phyloP scores from a whole-genome alignment of 1,140 invertebrate species.

The Calliopsis andreniformis region DNA sequence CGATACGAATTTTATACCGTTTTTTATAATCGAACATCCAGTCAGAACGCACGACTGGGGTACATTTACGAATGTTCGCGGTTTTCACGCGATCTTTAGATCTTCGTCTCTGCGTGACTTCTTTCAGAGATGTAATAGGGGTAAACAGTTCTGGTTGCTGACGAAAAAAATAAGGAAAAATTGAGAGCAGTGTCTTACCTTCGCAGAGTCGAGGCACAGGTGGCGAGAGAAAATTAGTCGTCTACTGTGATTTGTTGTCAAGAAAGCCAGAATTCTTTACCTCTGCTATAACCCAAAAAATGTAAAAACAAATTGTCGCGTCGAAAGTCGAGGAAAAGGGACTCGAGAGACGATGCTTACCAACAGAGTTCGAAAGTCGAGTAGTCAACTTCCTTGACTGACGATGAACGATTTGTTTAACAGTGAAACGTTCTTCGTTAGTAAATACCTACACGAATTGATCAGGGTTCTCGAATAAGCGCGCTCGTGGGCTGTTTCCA shows the following conservation, averaged over 20 bases:
- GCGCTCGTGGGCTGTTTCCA: slow-evolving; percentile 22
- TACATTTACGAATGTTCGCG: slow-evolving; percentile 4
- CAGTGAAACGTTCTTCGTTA: slow-evolving; percentile 26
- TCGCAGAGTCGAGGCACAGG: too few species aligned
- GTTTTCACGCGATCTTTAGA: not conserved
- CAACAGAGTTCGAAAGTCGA: not conserved
- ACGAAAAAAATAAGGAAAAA: too few species aligned
- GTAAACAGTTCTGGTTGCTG: not conserved
- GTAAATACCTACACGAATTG: slow-evolving; percentile 30
- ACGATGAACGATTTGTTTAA: slow-evolving; percentile 7
- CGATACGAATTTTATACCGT: slow-evolving; percentile 49
- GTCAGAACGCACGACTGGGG: not conserved
- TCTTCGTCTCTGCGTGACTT: slow-evolving; percentile 14
- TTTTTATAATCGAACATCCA: slow-evolving; percentile 45
- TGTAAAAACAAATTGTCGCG: slow-evolving; percentile 6
- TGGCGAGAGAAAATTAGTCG: too few species aligned
- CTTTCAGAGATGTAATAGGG: not conserved
- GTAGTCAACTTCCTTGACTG: not conserved
- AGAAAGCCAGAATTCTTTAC: not conserved
- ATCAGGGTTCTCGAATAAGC: slow-evolving; percentile 47
- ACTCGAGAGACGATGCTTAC: too few species aligned
- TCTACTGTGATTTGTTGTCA: too few species aligned
- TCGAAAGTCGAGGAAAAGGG: not conserved
- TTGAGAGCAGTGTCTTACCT: too few species aligned
- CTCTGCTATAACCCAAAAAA: not conserved